phyloP scores from a whole-genome alignment of 2,797 vertebrate species.

The Bradypodion pumilum region DNA sequence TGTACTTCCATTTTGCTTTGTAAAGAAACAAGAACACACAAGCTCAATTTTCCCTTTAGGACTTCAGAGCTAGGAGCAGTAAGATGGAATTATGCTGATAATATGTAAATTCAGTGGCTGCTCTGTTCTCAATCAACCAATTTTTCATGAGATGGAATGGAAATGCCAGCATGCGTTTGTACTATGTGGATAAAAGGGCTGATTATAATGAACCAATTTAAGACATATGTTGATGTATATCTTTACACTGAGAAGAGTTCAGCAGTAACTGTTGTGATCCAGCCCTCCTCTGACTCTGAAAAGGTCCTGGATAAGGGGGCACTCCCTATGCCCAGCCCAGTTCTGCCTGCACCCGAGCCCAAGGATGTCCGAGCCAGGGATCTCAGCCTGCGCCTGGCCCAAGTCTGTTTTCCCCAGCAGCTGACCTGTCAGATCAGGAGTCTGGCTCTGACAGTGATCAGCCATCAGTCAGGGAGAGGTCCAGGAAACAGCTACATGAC shows the following conservation, averaged over 20 bases:
- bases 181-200: not conserved
- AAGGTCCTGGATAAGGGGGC: no score
- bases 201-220: not conserved
- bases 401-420: no score
- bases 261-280: no score
- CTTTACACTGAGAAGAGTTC: not conserved
- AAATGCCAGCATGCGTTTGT: not conserved
- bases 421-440: no score
- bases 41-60: not conserved
- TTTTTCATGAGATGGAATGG: not conserved
- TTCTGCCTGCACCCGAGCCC: no score
- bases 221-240: not conserved
- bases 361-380: no score
- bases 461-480: no score
- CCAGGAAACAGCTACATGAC: no score
- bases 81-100: not conserved
- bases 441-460: no score
- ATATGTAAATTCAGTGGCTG: not conserved
- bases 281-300: no score
- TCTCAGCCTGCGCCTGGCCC: no score
- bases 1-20: conserved; percentile 1
- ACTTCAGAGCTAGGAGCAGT: not conserved
- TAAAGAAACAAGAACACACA: conserved; percentile 13
- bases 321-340: no score
- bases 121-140: not conserved